phyloP scores from a whole-genome alignment of 2,888 invertebrate genomes.

The Drosophila lacicola region DNA sequence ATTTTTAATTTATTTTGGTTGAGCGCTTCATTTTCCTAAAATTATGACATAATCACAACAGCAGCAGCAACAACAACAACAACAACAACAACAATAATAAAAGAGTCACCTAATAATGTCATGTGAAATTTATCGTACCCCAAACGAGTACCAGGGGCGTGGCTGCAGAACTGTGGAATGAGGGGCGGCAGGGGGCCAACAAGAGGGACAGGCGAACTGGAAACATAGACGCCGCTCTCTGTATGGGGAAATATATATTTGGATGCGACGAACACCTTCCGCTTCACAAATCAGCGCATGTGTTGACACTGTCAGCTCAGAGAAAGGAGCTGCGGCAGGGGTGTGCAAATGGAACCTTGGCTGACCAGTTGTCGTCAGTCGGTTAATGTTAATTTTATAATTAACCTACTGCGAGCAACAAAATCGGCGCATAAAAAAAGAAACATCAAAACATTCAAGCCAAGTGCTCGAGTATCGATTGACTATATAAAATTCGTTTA shows the following conservation, averaged over 20 bases:
- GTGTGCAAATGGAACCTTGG: constrained; percentile 37
- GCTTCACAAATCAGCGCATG: constrained; percentile 77
- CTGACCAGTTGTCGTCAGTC: constrained; percentile 73
- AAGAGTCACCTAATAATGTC: constrained; percentile 78
- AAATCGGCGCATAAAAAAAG: constrained; percentile 24
- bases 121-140: constrained; percentile 74
- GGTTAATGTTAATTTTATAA: constrained; percentile 75
- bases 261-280: constrained; percentile 79
- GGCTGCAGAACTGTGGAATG: constrained; percentile 8
- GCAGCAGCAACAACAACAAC: constrained; percentile 38
- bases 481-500: constrained; percentile 26
- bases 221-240: constrained; percentile 29
- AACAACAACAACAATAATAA: constrained; percentile 46
- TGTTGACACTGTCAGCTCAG: constrained; percentile 56
- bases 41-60: constrained; percentile 80
- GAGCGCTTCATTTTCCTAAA: constrained; percentile 81
- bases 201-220: constrained; percentile 28
- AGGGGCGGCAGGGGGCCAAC: neutral
- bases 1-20: constrained; percentile 82
- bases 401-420: constrained; percentile 62
- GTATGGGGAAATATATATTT: constrained; percentile 61
- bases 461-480: constrained; percentile 52
- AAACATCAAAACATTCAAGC: constrained; percentile 28
- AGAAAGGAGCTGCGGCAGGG: neutral
- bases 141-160: constrained; percentile 60